phyloP scores from a whole-genome alignment of 2,113 vertebrate species.

The Anser cygnoides region DNA sequence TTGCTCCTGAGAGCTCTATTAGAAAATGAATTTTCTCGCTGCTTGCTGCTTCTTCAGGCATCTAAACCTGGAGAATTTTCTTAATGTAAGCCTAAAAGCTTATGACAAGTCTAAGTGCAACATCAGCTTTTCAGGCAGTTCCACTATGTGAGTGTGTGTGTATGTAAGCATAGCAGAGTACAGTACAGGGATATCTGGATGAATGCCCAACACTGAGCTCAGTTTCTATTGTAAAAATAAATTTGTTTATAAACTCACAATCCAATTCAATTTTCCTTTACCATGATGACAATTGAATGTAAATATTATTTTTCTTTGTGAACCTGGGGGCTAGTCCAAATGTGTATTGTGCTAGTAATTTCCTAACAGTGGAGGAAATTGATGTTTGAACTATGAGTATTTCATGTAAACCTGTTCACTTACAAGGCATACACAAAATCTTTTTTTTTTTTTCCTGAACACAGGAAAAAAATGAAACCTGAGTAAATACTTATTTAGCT shows the following conservation, averaged over 20 bases:
- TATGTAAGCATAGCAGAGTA: background rate
- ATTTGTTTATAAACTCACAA: conserved; percentile 33
- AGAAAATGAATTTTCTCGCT: conserved; percentile 11
- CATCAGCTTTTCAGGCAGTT: conserved; percentile 23
- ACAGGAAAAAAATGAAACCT: background rate
- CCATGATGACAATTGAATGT: conserved; percentile 4
- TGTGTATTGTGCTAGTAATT: background rate
- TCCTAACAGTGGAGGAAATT: background rate
- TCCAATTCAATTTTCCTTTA: conserved; percentile 30
- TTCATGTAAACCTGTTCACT: background rate
- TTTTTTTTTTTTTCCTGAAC: background rate
- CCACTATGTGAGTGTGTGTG: background rate
- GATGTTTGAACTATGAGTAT: background rate
- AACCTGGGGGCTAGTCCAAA: background rate
- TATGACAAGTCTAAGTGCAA: conserved; percentile 26
- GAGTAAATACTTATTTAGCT: background rate
- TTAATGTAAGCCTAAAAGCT: conserved; percentile 12
- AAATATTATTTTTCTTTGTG: conserved; percentile 31
- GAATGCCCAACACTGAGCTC: background rate
- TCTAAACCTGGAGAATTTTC: conserved; percentile 9
- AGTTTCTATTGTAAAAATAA: conserved; percentile 7
- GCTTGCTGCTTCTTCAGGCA: background rate
- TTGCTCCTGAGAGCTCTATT: background rate
- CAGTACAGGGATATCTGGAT: background rate
- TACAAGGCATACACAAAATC: background rate